Base-by-base conservation (phyloP, 1,140 invertebrate genomes). In the Eurosta solidaginis region DNA sequence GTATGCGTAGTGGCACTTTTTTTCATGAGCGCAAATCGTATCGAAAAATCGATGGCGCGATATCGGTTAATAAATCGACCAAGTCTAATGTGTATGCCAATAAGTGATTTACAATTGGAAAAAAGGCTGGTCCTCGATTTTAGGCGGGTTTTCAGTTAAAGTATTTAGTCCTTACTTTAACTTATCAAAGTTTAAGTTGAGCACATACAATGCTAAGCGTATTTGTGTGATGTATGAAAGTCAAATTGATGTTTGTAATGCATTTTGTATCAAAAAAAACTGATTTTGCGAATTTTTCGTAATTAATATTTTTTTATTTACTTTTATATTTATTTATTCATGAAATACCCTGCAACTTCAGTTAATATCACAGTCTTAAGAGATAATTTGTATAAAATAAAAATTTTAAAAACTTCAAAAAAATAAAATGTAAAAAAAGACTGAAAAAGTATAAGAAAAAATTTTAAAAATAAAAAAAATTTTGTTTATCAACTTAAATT, bases 321-420 rank as follows among this genome's bases (percentile, higher is more conserved):
- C n/a, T 74, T 29, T 81, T 80, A 78, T 83, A 20, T 68, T 59
- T 33, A 59, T 59, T 59, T 68, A 40, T 40, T 68, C 22, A 68
- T 42, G 84, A 84, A 86, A 85, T 86, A 86, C 84, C 84, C 84
- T 86, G 84, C 84, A 86, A 86, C 84, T 86, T 86, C 83, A 83
- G 81, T 84, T 84, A 84, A 83, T 86, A 86, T 86, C 85, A 86
- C 85, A 86, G 85, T 84, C 85, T 81, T 85, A 85, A 86, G 80
- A 86, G 83, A 86, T 82, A 83, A 68, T 36, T 49, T 68, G 29
- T 78, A 49, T 47, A 42, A 25, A 68, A 78, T 73, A 27, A 22
- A 22, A 78, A 36, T 25, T 50, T n/a, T 29, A 33, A 40, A 76
- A 47, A 76, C 1, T 3, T n/a, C 12, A 6, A 29, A 33, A 50